Percentiles rank a stretch among this genome's conserved stretches.
phyloP scores from a whole-genome alignment of 53 echinoderm and acorn worm genomes.

The Apostichopus leukothele region DNA sequence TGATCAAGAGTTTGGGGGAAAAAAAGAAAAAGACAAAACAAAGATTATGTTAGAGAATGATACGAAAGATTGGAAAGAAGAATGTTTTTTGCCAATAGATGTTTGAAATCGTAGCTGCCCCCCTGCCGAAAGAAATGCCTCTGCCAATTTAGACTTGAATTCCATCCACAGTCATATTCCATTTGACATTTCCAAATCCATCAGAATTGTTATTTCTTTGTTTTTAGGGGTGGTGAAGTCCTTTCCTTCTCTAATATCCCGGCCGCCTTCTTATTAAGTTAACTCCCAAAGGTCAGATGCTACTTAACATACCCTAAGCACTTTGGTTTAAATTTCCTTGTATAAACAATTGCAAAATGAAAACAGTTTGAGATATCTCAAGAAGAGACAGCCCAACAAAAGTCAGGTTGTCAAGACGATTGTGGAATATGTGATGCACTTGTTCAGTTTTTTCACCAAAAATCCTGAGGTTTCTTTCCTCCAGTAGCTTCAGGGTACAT shows the following conservation, averaged over 20 bases:
- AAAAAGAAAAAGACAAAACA: background rate
- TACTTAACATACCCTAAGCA: conserved; percentile 26
- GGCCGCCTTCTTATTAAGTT: conserved; percentile 10
- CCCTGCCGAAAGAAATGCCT: conserved; percentile 37
- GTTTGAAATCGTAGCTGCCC: conserved; percentile 31
- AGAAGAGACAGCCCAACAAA: background rate
- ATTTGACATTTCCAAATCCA: conserved; percentile 19
- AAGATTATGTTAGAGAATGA: background rate
- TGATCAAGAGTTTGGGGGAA: background rate
- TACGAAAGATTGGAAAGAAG: background rate
- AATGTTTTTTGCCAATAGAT: conserved; percentile 1
- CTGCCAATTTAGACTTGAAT: conserved; percentile 13
- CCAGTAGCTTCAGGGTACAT: background rate
- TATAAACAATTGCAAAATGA: conserved; percentile 8
- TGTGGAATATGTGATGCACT: background rate
- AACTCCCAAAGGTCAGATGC: conserved; percentile 40
- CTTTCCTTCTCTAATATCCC: background rate
- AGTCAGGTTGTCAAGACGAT: background rate
- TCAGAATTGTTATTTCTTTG: conserved; percentile 44
- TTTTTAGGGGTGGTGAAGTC: conserved; percentile 25
- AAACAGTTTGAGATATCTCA: conserved; percentile 10
- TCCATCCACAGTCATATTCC: conserved; percentile 19
- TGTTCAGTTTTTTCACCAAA: background rate
- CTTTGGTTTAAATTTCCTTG: conserved; percentile 16
- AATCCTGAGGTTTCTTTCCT: background rate